These are phyloP conservation scores for Chironomus tentans DNA, from an alignment of 2,888 invertebrate species.

Conservation along the genomic window DNA sequence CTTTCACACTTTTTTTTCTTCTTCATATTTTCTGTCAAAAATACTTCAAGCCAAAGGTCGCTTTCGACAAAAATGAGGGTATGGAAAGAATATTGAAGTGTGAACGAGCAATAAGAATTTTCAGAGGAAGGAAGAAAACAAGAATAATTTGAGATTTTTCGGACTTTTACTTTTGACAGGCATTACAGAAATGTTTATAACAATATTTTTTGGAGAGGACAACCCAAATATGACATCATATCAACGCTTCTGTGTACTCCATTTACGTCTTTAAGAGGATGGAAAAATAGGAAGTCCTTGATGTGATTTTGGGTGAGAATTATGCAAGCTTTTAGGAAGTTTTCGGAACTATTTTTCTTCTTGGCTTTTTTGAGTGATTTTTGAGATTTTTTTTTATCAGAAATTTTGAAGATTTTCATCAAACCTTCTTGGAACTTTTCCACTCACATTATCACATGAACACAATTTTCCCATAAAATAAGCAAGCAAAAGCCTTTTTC, in stretches of 20 bases:
- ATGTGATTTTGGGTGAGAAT: no score
- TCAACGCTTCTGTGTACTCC: background rate
- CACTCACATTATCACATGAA: background rate
- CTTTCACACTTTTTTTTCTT: background rate
- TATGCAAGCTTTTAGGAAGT: background rate
- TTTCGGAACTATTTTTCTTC: background rate
- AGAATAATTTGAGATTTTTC: background rate
- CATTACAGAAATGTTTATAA: conserved; percentile 4
- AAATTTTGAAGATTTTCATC: no score
- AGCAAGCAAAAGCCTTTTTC: background rate
- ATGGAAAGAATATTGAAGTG: no score
- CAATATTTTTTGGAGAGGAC: background rate
- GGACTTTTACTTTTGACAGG: background rate
- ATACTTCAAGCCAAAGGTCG: background rate
- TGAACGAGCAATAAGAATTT: background rate
- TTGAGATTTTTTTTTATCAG: no score
- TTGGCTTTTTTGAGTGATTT: background rate
- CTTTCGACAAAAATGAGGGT: background rate
- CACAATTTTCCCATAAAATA: no score
- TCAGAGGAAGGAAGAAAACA: background rate
- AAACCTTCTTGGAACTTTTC: no score
- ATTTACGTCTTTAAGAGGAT: background rate
- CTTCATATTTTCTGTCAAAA: background rate
- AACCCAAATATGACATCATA: conserved; percentile 19
- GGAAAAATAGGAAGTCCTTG: background rate